Base-by-base conservation (phyloP, 1,140 invertebrate species). In the Sinella curviseta region DNA sequence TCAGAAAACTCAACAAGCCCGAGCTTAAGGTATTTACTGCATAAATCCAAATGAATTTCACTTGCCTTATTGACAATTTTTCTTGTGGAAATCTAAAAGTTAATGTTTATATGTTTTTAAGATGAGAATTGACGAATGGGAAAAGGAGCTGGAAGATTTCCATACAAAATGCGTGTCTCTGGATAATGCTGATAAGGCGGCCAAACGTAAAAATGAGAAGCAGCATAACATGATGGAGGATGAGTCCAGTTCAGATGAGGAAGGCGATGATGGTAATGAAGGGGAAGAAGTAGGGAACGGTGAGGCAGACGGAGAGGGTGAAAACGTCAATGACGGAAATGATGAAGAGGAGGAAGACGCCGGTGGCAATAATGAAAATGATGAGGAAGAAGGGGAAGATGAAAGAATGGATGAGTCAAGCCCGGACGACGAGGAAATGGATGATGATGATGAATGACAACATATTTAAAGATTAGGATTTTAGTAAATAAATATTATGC, bases 51-150 rank as follows among this genome's bases (percentile, higher is more conserved):
- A 78, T 67, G 12, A 78, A 70, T 70, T n/a, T 14, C 55, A 60
- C 24, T 60, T 3, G 24, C 8, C 8, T 31, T 70, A 60, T 17
- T 60, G 24, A 60, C 24, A 17, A 60, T 60, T 60, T 48, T 8
- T 12, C 34, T 74, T 3, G 34, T 74, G 17, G 2, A 36, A 8
- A 28, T 74, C 24, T 26, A 67, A 12, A 12, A 26, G n/a, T 26
- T 55, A 54, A 76, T 33, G 24, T 34, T 76, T 26, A 24, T 36
- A 35, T 33, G n/a, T 34, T 74, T n/a, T 67, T 1, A 28, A 82
- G 81, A 39, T 35, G 0, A 82, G 77, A 78, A 57, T 82, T 31
- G 81, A 82, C 4, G 81, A 82, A 30, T 82, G 28, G 57, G 81
- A 82, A 36, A 80, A 78, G 36, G 79, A 82, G 1, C 28, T 82